phyloP scores from a whole-genome alignment of 2,797 vertebrate species.

The Typhlichthys subterraneus region DNA sequence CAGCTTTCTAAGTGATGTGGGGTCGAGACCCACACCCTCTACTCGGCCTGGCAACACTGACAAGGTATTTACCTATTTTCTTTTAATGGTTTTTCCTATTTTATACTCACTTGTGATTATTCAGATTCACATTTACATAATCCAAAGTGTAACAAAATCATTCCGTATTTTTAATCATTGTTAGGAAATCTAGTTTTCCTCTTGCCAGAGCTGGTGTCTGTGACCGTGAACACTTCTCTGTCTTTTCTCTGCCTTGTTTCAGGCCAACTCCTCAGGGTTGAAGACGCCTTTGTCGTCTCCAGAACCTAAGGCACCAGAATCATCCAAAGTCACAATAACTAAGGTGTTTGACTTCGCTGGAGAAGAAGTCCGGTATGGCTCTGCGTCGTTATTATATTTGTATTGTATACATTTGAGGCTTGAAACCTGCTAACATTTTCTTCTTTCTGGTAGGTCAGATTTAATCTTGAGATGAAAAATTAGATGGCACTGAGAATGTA shows the following conservation, averaged over 20 bases:
- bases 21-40: slow-evolving; percentile 78
- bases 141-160: not conserved
- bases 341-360: slow-evolving; percentile 97
- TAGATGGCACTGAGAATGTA: too few species aligned
- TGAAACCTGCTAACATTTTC: not conserved
- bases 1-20: slow-evolving; percentile 92
- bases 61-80: slow-evolving; percentile 49
- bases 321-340: slow-evolving; percentile 87
- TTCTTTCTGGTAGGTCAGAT: too few species aligned
- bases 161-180: too few species aligned
- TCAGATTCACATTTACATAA: not conserved
- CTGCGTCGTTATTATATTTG: not conserved
- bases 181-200: too few species aligned
- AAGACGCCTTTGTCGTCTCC: slow-evolving; percentile 43
- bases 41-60: slow-evolving; percentile 16
- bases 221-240: too few species aligned
- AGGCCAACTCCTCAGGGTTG: slow-evolving; percentile 55
- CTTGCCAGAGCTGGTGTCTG: too few species aligned
- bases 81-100: not conserved
- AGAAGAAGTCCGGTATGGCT: slow-evolving; percentile 89
- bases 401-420: too few species aligned
- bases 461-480: too few species aligned
- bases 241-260: not conserved
- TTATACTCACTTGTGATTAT: not conserved
- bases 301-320: slow-evolving; percentile 55